Conservation (phyloP, 2,888 invertebrate genomes). For the Taphrorychus bicolor region DNA sequence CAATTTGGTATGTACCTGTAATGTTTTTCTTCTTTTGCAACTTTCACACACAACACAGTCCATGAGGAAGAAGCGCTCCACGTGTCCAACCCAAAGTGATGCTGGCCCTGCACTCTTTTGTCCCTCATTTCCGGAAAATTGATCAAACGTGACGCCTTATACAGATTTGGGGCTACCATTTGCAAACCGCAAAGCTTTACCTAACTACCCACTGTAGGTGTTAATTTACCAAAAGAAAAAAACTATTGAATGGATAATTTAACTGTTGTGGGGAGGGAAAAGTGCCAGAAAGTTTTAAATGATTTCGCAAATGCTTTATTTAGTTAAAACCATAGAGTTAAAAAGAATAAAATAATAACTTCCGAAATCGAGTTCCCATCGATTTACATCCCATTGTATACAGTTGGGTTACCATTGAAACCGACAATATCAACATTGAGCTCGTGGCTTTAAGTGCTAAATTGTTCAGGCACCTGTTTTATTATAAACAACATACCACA, state of each 20-base stretch:
- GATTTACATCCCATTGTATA: slow-evolving; percentile 5
- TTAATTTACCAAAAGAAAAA: too few species aligned
- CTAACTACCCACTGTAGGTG: too few species aligned
- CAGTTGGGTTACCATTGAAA: slow-evolving; percentile 46
- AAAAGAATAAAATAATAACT: background rate
- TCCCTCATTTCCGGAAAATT: slow-evolving; percentile 47
- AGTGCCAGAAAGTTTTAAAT: too few species aligned
- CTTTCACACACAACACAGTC: background rate
- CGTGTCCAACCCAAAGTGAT: slow-evolving; percentile 6
- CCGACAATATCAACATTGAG: slow-evolving; percentile 48
- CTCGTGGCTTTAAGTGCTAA: slow-evolving; percentile 10
- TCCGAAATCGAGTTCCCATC: background rate
- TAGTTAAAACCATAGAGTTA: background rate
- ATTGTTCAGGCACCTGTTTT: background rate
- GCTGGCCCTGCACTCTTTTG: slow-evolving; percentile 20
- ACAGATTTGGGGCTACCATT: background rate
- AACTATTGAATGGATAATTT: too few species aligned
- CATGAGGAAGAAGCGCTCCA: background rate
- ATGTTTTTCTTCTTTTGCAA: background rate
- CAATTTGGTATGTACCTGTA: background rate
- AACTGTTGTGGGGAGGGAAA: too few species aligned
- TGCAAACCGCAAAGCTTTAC: too few species aligned
- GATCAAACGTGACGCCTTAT: slow-evolving; percentile 52
- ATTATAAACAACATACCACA: too few species aligned
- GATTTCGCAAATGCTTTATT: too few species aligned